Percentiles rank a stretch among this genome's conserved stretches.
Evolutionary conservation across 35 echinoderm and acorn worm genomes (phyloP).

Genomic region (Amphiura filiformis): DNA sequence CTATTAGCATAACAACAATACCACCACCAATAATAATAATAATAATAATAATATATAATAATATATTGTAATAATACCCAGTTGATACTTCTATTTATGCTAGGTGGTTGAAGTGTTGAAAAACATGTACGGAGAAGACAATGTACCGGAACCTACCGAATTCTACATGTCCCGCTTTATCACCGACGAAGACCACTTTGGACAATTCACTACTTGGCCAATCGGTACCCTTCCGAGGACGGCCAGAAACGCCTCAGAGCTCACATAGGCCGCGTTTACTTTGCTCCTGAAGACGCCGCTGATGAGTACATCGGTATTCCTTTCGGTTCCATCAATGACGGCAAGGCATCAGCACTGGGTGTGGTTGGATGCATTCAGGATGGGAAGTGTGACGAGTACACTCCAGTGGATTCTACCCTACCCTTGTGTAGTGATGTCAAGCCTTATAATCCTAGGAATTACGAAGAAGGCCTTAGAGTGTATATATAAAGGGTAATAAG

Average conservation of each 20-base stretch:
- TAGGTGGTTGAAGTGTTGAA: slow-evolving; percentile 21
- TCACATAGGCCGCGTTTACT: slow-evolving; percentile 20
- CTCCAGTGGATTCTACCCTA: too few species aligned
- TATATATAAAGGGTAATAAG: too few species aligned
- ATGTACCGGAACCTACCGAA: slow-evolving; percentile 20
- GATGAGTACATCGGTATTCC: slow-evolving; percentile 19
- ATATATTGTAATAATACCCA: too few species aligned
- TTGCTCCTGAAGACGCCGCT: slow-evolving; percentile 30
- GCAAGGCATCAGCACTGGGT: slow-evolving; percentile 28
- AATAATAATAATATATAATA: too few species aligned
- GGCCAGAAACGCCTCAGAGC: slow-evolving; percentile 11
- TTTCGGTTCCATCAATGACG: slow-evolving; percentile 6
- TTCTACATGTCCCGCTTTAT: slow-evolving; percentile 19
- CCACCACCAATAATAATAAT: too few species aligned
- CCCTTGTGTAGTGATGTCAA: too few species aligned
- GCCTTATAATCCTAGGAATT: too few species aligned
- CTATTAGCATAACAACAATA: too few species aligned
- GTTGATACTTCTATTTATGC: too few species aligned
- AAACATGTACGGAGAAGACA: slow-evolving; percentile 21
- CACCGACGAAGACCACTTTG: slow-evolving; percentile 10
- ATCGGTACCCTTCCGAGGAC: background rate
- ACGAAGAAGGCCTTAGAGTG: too few species aligned
- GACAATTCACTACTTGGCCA: slow-evolving; percentile 21
- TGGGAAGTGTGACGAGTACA: too few species aligned
- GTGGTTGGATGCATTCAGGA: background rate